phyloP scores from a whole-genome alignment of 2,888 invertebrate genomes.

The Harpalus rubripes region DNA sequence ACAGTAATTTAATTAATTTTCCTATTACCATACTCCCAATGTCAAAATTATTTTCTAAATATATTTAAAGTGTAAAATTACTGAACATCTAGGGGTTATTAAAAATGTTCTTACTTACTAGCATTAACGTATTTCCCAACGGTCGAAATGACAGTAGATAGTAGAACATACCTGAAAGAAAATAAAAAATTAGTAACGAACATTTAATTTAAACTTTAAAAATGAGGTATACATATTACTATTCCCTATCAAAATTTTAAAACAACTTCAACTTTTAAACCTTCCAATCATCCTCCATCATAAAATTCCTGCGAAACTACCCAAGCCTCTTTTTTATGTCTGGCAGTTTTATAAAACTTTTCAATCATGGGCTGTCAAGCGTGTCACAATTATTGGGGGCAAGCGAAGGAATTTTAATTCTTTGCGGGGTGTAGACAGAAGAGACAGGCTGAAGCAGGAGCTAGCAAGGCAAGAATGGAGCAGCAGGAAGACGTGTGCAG shows the following conservation, averaged over 20 bases:
- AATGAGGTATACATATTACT: neutral
- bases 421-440: constrained; percentile 7
- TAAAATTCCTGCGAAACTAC: constrained; percentile 6
- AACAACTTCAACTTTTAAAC: neutral
- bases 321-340: constrained; percentile 1
- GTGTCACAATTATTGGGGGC: constrained; percentile 55
- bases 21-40: too few relatives aligned
- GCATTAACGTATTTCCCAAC: neutral
- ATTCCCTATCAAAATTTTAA: neutral
- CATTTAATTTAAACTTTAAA: neutral
- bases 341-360: constrained; percentile 39
- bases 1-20: too few relatives aligned
- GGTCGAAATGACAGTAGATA: neutral
- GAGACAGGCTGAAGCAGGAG: neutral
- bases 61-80: too few relatives aligned
- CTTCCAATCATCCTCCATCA: constrained; percentile 16
- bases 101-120: neutral
- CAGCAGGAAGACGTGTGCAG: constrained; percentile 32
- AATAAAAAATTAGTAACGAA: neutral
- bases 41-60: too few relatives aligned
- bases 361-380: constrained; percentile 57
- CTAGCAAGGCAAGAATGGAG: too few relatives aligned
- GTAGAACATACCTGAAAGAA: constrained; percentile 24
- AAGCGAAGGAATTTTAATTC: constrained; percentile 57
- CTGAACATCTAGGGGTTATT: too few relatives aligned